Base-by-base conservation (phyloP, 2,797 vertebrate genomes). In the Acomys russatus region DNA sequence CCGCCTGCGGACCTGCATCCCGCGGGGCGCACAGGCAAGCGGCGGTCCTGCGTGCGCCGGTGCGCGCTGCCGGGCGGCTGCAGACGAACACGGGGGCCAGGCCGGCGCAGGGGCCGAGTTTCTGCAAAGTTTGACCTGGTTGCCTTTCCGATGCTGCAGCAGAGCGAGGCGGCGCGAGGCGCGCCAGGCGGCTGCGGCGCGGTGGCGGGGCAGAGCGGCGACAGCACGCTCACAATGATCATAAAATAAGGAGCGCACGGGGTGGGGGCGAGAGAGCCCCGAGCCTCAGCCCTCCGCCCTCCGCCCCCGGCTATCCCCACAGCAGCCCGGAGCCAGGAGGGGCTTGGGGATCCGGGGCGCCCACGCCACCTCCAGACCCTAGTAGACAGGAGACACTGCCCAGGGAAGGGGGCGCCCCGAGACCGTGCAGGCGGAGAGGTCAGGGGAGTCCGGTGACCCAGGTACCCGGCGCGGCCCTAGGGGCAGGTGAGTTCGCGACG, bases 101-200 rank as follows among this genome's bases (percentile, higher is more conserved):
- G 95, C 94, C 10, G 70, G 91, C 76, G 93, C 71, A 5, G 86
- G 96, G 35, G 20, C 90, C 80, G 97, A 98, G 92, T 98, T 98
- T 84, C 92, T 74, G 96, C 98, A 97, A 99, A 99, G 99, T 99
- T 98, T 99, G 99, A 99, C 98, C 99, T 97, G 98, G 96, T 98
- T 98, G 99, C 98, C 98, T 98, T 97, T 98, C 59, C 95, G 98
- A 98, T 97, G 98, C 94, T 23, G 97, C 97, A 77, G 97, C 96
- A 90, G 94, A 73, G 78, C 35, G 96, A 88, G 92, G 94, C 96
- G 14, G 96, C 84, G 93, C 95, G 78, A 86, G 88, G 91, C 92
- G 91, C 97, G 95, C 97, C 90, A 54, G 97, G 95, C 91, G 76
- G 88, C 97, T 92, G 95, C 89, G 73, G 96, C 90, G 96, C 83